phyloP scores from a whole-genome alignment of 2,797 vertebrate species.

The Melanogrammus aeglefinus region DNA sequence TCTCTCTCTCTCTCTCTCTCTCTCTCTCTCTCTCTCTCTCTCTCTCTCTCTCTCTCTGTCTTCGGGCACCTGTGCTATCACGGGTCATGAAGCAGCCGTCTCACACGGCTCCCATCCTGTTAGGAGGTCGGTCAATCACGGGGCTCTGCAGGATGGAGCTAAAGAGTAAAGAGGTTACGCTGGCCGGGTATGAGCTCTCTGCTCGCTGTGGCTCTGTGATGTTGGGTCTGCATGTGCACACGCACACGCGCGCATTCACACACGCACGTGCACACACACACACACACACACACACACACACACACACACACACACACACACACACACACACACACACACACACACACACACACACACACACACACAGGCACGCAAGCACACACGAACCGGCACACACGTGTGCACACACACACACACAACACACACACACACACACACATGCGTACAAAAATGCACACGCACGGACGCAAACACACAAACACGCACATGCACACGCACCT shows the following conservation, averaged over 20 bases:
- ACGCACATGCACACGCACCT: too few species aligned
- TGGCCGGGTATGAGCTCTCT: neutral
- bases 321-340: too few species aligned
- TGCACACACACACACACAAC: too few species aligned
- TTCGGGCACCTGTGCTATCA: constrained; percentile 17
- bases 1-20: constrained; percentile 1
- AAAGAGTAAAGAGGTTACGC: constrained; percentile 17
- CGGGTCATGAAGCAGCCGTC: constrained; percentile 30
- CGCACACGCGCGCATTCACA: constrained; percentile 20
- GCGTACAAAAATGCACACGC: too few species aligned
- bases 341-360: too few species aligned
- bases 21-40: too few species aligned
- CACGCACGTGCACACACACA: neutral
- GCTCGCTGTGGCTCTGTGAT: neutral
- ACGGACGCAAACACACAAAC: too few species aligned
- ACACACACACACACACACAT: too few species aligned
- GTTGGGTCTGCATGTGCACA: constrained; percentile 8
- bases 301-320: too few species aligned
- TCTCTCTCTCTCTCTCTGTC: neutral
- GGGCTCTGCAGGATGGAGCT: constrained; percentile 1
- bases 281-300: neutral
- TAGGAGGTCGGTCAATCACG: constrained; percentile 20
- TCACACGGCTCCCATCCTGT: constrained; percentile 15
- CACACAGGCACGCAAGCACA: neutral
- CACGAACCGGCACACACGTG: too few species aligned